Conservation (phyloP, 2,888 invertebrate genomes). For the Cantharis lateralis region DNA sequence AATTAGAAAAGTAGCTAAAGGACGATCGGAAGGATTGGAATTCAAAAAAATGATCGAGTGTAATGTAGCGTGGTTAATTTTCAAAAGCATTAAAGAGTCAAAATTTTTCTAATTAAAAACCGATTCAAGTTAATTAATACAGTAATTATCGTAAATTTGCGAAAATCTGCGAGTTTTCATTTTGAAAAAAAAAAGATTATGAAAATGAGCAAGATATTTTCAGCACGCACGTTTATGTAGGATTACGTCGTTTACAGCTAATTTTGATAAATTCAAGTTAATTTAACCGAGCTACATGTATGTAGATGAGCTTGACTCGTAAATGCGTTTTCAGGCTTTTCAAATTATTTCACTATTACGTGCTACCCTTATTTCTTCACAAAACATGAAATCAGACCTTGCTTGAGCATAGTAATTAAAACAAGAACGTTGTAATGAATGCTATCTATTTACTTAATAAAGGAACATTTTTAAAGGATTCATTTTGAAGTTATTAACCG, state of each 20-base stretch:
- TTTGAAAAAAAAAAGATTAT: background rate
- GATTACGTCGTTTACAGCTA: slow-evolving; percentile 17
- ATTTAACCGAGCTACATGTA: background rate
- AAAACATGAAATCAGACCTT: background rate
- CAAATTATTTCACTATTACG: background rate
- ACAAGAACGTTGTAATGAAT: background rate
- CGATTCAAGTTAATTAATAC: background rate
- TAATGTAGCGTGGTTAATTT: background rate
- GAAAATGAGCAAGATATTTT: background rate
- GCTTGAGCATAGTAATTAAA: background rate
- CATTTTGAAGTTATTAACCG: background rate
- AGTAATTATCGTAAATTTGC: background rate
- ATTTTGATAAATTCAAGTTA: slow-evolving; percentile 19
- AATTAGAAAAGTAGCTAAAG: background rate
- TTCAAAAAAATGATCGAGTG: background rate
- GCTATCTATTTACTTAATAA: background rate
- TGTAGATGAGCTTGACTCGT: background rate
- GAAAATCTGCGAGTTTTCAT: background rate
- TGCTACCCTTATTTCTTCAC: background rate
- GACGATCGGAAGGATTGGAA: background rate
- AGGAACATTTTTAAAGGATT: background rate
- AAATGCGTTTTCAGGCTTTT: background rate
- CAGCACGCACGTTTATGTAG: slow-evolving; percentile 4
- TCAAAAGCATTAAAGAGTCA: background rate
- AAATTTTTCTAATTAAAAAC: background rate